These are phyloP conservation scores for Halocynthia roretzi DNA, from an alignment of 23 tunicate species.

Conservation along the genomic window DNA sequence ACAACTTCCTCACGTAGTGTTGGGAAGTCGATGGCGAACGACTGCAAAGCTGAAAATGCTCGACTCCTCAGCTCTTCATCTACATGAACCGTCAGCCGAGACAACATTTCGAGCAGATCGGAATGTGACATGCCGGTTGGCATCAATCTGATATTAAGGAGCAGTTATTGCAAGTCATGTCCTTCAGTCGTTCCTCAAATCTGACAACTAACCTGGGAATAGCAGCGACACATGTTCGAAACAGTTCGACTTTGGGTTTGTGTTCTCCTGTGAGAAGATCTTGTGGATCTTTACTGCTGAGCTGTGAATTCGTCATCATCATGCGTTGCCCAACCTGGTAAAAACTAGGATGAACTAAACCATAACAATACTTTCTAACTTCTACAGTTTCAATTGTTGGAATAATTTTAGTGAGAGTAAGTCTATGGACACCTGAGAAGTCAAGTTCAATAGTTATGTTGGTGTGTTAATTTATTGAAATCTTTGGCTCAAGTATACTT, in stretches of 20 bases:
- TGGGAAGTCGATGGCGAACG: conserved; percentile 62
- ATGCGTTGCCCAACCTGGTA: conserved; percentile 70
- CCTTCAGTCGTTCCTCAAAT: too few relatives aligned
- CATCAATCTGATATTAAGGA: conserved; percentile 32
- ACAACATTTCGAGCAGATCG: conserved; percentile 63
- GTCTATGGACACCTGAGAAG: too few relatives aligned
- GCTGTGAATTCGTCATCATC: conserved; percentile 70
- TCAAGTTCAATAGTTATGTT: too few relatives aligned
- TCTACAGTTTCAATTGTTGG: too few relatives aligned
- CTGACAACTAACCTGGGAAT: conserved; percentile 54
- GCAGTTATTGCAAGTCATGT: too few relatives aligned
- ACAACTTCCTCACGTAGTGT: conserved; percentile 57
- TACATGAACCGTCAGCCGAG: conserved; percentile 78
- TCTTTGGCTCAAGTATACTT: too few relatives aligned
- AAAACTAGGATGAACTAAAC: too few relatives aligned
- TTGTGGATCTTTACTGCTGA: conserved; percentile 15
- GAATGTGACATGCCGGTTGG: conserved; percentile 50
- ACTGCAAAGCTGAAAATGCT: conserved; percentile 47
- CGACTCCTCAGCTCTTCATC: conserved; percentile 74
- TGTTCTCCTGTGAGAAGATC: conserved; percentile 56
- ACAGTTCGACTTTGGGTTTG: conserved; percentile 84
- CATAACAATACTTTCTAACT: too few relatives aligned
- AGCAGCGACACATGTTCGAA: conserved; percentile 86
- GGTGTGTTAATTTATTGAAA: too few relatives aligned
- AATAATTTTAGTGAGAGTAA: too few relatives aligned